These are phyloP conservation scores for Oikopleura vanhoeffeni DNA, from an alignment of 23 tunicate species.

Conservation along the genomic window DNA sequence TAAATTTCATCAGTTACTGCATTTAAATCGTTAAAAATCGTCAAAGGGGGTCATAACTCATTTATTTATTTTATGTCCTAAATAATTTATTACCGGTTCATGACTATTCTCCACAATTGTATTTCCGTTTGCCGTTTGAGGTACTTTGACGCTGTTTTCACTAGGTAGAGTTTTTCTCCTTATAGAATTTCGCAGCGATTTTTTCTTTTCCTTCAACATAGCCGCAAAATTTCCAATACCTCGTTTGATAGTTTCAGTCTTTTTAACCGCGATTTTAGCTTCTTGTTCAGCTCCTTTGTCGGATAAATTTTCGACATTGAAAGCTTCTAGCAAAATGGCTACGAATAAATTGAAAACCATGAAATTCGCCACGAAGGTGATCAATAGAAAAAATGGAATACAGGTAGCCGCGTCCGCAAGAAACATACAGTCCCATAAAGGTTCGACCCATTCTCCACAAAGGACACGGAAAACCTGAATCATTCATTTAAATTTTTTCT, in stretches of 20 bases:
- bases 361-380: conserved; percentile 62
- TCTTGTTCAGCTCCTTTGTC: conserved; percentile 19
- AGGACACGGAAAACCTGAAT: conserved; percentile 24
- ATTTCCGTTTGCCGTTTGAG: too few species aligned
- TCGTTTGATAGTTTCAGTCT: conserved; percentile 3
- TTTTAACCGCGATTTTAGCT: not conserved
- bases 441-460: conserved; percentile 97
- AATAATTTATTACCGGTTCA: too few species aligned
- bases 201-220: conserved; percentile 17
- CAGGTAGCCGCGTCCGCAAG: conserved; percentile 30
- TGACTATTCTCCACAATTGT: too few species aligned
- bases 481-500: not conserved
- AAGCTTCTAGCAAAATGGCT: conserved; percentile 68
- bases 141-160: too few species aligned
- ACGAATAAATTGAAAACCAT: conserved; percentile 71
- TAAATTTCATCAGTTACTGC: too few species aligned
- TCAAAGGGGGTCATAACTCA: too few species aligned
- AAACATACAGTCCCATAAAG: conserved; percentile 44
- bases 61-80: too few species aligned
- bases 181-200: too few species aligned
- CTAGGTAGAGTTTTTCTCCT: too few species aligned
- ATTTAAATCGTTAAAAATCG: too few species aligned
- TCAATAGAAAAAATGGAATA: conserved; percentile 33
- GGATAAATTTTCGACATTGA: conserved; percentile 42
- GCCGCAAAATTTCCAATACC: not conserved